phyloP scores from a whole-genome alignment of 2,888 invertebrate genomes.

The Clostera curtula region DNA sequence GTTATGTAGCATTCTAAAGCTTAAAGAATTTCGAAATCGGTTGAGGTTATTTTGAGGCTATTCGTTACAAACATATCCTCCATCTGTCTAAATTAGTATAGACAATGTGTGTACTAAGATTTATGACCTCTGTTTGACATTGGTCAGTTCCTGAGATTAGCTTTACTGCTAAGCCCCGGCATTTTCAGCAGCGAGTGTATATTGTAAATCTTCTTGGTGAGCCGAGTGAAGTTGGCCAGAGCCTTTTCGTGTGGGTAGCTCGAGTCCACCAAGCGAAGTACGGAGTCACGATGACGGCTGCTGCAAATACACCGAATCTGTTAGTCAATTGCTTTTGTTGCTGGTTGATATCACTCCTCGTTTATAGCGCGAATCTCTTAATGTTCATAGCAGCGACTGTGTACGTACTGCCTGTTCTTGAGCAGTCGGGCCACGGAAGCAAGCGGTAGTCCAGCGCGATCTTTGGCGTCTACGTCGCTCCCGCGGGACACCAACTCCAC shows the following conservation, averaged over 20 bases:
- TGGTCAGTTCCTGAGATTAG: conserved; percentile 5
- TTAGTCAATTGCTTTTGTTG: neutral
- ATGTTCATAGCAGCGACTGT: neutral
- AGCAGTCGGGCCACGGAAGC: conserved; percentile 43
- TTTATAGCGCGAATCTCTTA: neutral
- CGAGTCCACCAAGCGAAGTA: conserved; percentile 49
- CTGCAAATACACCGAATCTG: conserved; percentile 25
- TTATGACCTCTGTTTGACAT: no score
- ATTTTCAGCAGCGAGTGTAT: conserved; percentile 42
- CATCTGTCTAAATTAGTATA: no score
- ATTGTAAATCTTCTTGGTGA: conserved; percentile 57
- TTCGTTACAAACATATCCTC: no score
- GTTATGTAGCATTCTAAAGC: no score
- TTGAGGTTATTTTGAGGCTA: no score
- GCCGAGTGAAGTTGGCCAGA: conserved; percentile 53
- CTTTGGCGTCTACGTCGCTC: conserved; percentile 40
- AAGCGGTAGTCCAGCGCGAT: conserved; percentile 46
- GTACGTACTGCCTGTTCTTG: conserved; percentile 38
- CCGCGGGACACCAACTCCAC: conserved; percentile 57
- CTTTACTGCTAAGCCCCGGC: conserved; percentile 8
- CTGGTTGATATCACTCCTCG: neutral
- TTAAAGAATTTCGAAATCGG: no score
- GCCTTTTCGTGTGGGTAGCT: conserved; percentile 55
- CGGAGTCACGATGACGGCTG: conserved; percentile 44
- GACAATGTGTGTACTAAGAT: no score